Evolutionary conservation across 1,140 invertebrate genomes (phyloP).

Genomic region (Pteromalus puparum): DNA sequence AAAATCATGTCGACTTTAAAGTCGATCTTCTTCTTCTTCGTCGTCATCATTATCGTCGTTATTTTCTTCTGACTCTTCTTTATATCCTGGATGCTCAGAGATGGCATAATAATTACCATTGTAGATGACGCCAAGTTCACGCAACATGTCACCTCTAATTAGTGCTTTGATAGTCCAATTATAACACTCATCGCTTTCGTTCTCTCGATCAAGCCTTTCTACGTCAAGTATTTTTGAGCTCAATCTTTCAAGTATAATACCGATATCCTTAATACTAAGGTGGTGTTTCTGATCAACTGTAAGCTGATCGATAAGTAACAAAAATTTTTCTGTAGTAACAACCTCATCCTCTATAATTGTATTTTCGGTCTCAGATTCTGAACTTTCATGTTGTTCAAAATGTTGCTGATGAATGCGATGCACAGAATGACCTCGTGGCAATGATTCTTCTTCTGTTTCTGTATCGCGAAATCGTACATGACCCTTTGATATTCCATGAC

Average conservation of each 20-base stretch:
- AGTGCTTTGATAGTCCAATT: constrained; percentile 96
- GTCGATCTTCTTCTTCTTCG: constrained; percentile 86
- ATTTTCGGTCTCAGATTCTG: constrained; percentile 94
- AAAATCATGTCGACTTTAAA: constrained; percentile 74
- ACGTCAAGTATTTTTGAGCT: constrained; percentile 96
- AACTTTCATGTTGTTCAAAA: constrained; percentile 83
- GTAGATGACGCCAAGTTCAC: constrained; percentile 94
- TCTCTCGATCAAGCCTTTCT: constrained; percentile 91
- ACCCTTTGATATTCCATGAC: constrained; percentile 72
- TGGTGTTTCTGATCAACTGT: constrained; percentile 93
- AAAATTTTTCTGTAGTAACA: constrained; percentile 92
- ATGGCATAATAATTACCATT: constrained; percentile 97
- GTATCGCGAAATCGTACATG: constrained; percentile 74
- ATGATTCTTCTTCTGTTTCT: constrained; percentile 73
- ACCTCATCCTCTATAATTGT: constrained; percentile 93
- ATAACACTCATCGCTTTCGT: constrained; percentile 93
- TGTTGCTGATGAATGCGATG: constrained; percentile 31
- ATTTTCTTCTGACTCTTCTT: constrained; percentile 89
- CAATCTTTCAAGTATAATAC: constrained; percentile 92
- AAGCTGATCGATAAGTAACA: constrained; percentile 93
- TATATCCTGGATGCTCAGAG: constrained; percentile 94
- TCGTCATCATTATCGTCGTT: constrained; percentile 87
- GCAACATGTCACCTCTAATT: constrained; percentile 90
- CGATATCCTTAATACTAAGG: constrained; percentile 95
- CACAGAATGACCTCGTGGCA: neutral